Conservation (phyloP, 1,140 invertebrate species). For the Lutraria rhynchaena region DNA sequence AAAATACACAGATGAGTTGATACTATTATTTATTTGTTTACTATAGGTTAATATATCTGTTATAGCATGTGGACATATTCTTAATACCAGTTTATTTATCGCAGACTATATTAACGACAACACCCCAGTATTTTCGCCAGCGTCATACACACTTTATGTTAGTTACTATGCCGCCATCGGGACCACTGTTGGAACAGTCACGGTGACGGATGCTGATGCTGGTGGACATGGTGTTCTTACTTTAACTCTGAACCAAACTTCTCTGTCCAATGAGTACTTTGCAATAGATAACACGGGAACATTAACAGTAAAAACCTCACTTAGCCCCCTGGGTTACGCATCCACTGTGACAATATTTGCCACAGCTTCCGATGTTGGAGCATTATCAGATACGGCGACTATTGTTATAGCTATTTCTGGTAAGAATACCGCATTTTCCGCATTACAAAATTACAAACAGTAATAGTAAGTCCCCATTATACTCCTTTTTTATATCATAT, state of each 20-base stretch:
- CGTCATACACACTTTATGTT: conserved; percentile 30
- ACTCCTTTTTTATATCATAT: too few relatives aligned
- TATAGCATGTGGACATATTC: background rate
- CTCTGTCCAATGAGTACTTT: conserved; percentile 24
- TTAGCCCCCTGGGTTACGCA: background rate
- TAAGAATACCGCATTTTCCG: too few relatives aligned
- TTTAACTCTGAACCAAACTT: conserved; percentile 19
- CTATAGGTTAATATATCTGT: background rate
- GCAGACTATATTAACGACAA: conserved; percentile 44
- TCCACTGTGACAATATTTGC: conserved; percentile 5
- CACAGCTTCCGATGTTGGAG: conserved; percentile 2
- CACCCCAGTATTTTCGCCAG: conserved; percentile 27
- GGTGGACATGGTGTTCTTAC: conserved; percentile 20
- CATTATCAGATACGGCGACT: background rate
- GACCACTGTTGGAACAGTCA: conserved; percentile 14
- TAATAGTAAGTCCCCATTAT: background rate
- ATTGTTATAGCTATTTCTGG: conserved; percentile 24
- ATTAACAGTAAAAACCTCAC: background rate
- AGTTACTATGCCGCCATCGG: conserved; percentile 37
- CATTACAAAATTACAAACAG: background rate
- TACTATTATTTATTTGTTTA: background rate
- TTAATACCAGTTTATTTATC: background rate
- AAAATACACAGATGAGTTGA: background rate
- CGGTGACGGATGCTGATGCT: conserved; percentile 25
- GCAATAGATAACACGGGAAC: conserved; percentile 9